Evolutionary conservation across 2,113 vertebrate species (phyloP).

Genomic region (Myotis brandtii): DNA sequence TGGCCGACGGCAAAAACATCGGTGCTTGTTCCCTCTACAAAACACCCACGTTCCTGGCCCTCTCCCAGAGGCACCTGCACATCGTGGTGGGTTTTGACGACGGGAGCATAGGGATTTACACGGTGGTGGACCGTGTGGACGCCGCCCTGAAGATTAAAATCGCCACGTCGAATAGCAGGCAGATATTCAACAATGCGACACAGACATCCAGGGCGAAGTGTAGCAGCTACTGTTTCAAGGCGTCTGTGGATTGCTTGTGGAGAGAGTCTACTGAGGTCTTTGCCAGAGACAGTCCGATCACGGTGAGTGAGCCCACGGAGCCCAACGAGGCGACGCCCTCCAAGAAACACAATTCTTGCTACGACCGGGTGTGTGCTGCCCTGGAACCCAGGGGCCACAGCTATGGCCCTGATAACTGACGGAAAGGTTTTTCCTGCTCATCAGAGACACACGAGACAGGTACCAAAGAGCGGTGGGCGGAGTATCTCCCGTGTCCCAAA

Average conservation of each 20-base stretch:
- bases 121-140: conserved; percentile 97
- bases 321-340: conserved; percentile 93
- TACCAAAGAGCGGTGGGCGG: neutral
- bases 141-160: conserved; percentile 99
- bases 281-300: conserved; percentile 97
- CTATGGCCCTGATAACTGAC: conserved; percentile 86
- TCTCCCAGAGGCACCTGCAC: conserved; percentile 97
- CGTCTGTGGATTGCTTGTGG: conserved; percentile 96
- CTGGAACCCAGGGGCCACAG: conserved; percentile 88
- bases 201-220: conserved; percentile 95
- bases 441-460: neutral
- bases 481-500: conserved; percentile 55
- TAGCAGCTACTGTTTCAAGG: conserved; percentile 94
- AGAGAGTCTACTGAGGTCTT: conserved; percentile 98
- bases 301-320: conserved; percentile 94
- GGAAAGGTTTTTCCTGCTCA: neutral
- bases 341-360: conserved; percentile 95
- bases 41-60: conserved; percentile 95
- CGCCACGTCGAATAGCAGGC: conserved; percentile 98
- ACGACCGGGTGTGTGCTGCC: conserved; percentile 88
- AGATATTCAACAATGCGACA: conserved; percentile 95
- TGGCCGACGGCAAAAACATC: conserved; percentile 98
- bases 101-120: conserved; percentile 98
- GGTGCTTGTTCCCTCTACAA: conserved; percentile 99
- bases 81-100: conserved; percentile 99